Percentiles rank a stretch among this genome's conserved stretches.
Evolutionary conservation across 2,888 invertebrate genomes (phyloP).

Genomic region (Crepidodera aurea): DNA sequence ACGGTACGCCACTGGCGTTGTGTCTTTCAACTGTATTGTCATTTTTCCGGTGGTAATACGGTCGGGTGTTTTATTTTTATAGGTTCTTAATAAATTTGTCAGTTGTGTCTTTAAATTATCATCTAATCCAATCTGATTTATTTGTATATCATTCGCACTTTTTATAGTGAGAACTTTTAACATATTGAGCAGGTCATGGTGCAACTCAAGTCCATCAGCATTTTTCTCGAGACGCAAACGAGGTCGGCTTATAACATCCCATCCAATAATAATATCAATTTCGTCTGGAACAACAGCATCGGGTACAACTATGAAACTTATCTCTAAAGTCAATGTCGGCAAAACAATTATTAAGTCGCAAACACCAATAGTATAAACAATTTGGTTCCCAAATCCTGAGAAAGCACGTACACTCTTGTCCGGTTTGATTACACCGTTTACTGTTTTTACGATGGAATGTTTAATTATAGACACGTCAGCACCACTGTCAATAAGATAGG

Average conservation of each 20-base stretch:
- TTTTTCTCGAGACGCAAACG: constrained; percentile 6
- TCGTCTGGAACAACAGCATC: constrained; percentile 32
- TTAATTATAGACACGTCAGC: constrained; percentile 39
- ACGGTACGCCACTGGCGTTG: constrained; percentile 32
- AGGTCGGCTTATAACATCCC: constrained; percentile 18
- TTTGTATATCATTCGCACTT: constrained; percentile 17
- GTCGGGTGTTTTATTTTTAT: too few species aligned
- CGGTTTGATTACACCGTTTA: constrained; percentile 28
- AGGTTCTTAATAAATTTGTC: too few species aligned
- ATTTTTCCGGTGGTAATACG: too few species aligned
- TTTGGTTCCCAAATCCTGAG: constrained; percentile 19
- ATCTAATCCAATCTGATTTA: constrained; percentile 36
- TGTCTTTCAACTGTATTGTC: too few species aligned
- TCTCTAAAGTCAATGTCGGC: constrained; percentile 35
- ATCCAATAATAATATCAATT: constrained; percentile 16
- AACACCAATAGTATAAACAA: constrained; percentile 34
- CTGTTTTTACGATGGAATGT: constrained; percentile 24
- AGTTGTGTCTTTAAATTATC: constrained; percentile 31
- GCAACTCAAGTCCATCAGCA: too few species aligned
- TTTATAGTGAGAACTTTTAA: too few species aligned
- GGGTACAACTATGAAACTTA: constrained; percentile 32
- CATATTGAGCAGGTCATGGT: too few species aligned
- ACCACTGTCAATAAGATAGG: constrained; percentile 43
- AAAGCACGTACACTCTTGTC: constrained; percentile 26
- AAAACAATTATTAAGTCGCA: constrained; percentile 35